Percentiles rank a stretch among this genome's conserved stretches.
These are phyloP conservation scores for Perizoma flavofasciatum DNA, from an alignment of 2,888 invertebrate species.

Conservation along the genomic window DNA sequence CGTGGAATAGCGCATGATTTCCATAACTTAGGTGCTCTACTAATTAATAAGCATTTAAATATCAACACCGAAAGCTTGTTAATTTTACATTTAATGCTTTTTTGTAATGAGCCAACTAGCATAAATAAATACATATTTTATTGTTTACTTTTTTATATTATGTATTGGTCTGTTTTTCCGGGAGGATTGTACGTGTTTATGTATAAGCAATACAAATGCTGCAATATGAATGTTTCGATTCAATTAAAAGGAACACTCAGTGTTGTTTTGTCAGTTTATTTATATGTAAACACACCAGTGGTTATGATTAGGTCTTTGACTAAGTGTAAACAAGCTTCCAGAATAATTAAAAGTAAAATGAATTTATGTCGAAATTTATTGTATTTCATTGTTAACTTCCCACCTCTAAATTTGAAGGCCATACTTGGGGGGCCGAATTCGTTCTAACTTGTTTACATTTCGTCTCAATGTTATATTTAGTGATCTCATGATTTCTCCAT, in stretches of 20 bases:
- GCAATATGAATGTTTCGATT: constrained; percentile 31
- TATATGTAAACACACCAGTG: constrained; percentile 58
- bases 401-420: constrained; percentile 57
- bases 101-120: constrained; percentile 50
- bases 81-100: constrained; percentile 54
- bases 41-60: constrained; percentile 62
- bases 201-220: constrained; percentile 39
- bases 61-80: constrained; percentile 60
- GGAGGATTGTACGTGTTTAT: constrained; percentile 50
- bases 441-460: constrained; percentile 74
- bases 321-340: constrained; percentile 72
- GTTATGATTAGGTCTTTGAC: constrained; percentile 45
- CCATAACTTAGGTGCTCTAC: constrained; percentile 56
- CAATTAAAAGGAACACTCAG: constrained; percentile 38
- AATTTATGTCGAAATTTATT: constrained; percentile 35
- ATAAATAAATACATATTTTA: constrained; percentile 41
- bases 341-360: constrained; percentile 32
- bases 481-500: constrained; percentile 75
- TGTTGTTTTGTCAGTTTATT: constrained; percentile 39
- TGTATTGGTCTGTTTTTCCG: constrained; percentile 60
- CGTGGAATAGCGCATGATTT: constrained; percentile 33
- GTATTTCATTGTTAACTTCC: constrained; percentile 43
- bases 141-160: constrained; percentile 43
- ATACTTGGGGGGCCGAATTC: constrained; percentile 51
- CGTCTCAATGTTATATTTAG: constrained; percentile 67